Evolutionary conservation across 1,140 invertebrate genomes (phyloP), one percentile per base, ranked within the genome.

Genomic region (Chironomus tepperi): DNA sequence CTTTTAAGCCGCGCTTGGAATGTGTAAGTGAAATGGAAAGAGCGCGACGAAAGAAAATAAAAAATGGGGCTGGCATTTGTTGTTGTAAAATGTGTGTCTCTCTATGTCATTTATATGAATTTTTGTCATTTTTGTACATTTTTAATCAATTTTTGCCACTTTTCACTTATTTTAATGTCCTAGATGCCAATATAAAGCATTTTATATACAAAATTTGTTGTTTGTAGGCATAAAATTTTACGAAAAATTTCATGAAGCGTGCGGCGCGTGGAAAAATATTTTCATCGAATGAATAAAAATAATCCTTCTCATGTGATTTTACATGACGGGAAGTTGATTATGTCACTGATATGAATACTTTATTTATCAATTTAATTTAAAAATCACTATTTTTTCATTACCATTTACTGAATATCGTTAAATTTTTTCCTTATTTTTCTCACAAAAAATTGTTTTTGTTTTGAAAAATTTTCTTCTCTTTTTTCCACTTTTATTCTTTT

Each of bases 11-110:
- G 24, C 24, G 24, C n/a, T 57, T 57, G 24, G 24, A 34, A 34
- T 12, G 47, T 57, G 12, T 57, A n/a, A 12, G 47, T 57, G 47
- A 57, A 34, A 34, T 34, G 24, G 24, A 34, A n/a, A 57, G 47
- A 57, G 47, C 12, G 12, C 12, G 5, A n/a, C 12, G 47, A n/a
- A 57, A 57, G 47, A 57, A 15, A 57, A 57, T 57, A 57, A 57
- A 57, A 57, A 57, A 57, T 57, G 47, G 47, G 47, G 47, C 47
- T 57, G 47, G 47, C 47, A n/a, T 57, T 57, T 57, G 47, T 57
- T 57, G 47, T 57, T 57, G 47, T 57, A 57, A 57, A 57, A 57
- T 57, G 47, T 5, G 12, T 34, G 24, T 34, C 24, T 34, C 24
- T 34, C 24, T 34, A 34, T 34, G 24, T 34, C 24, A 34, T 34